These are phyloP conservation scores for Cottus gobio DNA, from an alignment of 2,113 vertebrate genomes.

Conservation along the genomic window DNA sequence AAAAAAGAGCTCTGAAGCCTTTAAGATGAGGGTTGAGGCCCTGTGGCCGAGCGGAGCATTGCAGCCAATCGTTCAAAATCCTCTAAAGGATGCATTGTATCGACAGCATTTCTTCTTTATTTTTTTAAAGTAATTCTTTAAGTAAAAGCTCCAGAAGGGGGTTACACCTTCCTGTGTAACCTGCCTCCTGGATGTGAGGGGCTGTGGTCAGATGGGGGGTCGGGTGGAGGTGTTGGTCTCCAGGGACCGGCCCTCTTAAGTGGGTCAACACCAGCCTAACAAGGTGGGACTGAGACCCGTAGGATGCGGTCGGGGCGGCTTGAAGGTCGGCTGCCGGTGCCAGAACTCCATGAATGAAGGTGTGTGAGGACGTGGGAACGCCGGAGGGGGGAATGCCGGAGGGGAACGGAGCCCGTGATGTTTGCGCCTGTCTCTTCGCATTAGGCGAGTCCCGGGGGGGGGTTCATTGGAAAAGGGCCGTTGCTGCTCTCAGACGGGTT, in stretches of 20 bases:
- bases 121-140: too few species aligned
- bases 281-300: slow-evolving; percentile 66
- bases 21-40: not conserved
- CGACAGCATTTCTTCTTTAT: slow-evolving; percentile 4
- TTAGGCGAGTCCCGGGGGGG: not conserved
- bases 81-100: slow-evolving; percentile 25
- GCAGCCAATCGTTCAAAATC: not conserved
- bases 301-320: slow-evolving; percentile 64
- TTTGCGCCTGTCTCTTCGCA: not conserved
- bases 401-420: not conserved
- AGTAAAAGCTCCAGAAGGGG: not conserved
- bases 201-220: slow-evolving; percentile 41
- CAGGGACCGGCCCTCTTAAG: slow-evolving; percentile 62
- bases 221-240: slow-evolving; percentile 59
- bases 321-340: slow-evolving; percentile 45
- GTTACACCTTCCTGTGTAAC: slow-evolving; percentile 50
- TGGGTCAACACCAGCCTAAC: slow-evolving; percentile 76
- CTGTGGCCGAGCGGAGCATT: not conserved
- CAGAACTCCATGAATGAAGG: slow-evolving; percentile 57
- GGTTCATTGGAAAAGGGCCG: not conserved
- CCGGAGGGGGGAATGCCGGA: not conserved
- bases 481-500: not conserved
- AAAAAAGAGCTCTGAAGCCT: not conserved
- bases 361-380: slow-evolving; percentile 28
- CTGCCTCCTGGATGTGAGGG: slow-evolving; percentile 46